Evolutionary conservation across 2,888 invertebrate species (phyloP), one percentile per base, ranked within the genome.

Genomic region (Charanyca ferruginea): DNA sequence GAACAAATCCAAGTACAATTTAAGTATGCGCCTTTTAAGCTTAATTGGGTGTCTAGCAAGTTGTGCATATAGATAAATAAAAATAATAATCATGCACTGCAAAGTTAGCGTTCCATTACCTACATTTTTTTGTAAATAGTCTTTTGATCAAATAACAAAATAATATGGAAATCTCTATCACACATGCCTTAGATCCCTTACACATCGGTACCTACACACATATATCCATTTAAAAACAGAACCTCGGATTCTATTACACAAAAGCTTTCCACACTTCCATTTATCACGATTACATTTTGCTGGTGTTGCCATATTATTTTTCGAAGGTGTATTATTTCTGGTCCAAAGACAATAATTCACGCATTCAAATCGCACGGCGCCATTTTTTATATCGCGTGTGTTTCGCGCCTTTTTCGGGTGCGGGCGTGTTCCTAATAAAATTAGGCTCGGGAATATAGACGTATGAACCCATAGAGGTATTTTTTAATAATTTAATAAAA

Each of bases 311-410:
- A 88, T 90, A 90, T 91, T 91, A 91, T 90, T 89, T 91, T 93
- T 86, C 90, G 81, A 91, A 91, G 89, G 92, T 91, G 90, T 93
- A 94, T 94, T 92, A 94, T 93, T 92, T 90, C 91, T 92, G 88
- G 90, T 93, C 90, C 91, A 93, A 94, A 93, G 91, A 94, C 93
- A 94, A 95, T 95, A 95, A 93, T 93, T 95, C 95, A 95, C 94
- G 94, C 94, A 94, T 95, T 95, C 94, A 94, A 94, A 95, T 94
- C 90, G 94, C 91, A 86, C 87, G 90, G 89, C 93, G 94, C 95
- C 92, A 95, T 95, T 95, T 95, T 95, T 95, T 95, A 95, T 93
- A 95, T 95, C 94, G 95, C 95, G 95, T 95, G 95, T 95, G 95
- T 93, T 95, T 95, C 94, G 94, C 95, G 94, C 95, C 95, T 94